These are phyloP conservation scores for Chalcosyrphus nemorum DNA, from an alignment of 2,888 invertebrate species.

Conservation along the genomic window DNA sequence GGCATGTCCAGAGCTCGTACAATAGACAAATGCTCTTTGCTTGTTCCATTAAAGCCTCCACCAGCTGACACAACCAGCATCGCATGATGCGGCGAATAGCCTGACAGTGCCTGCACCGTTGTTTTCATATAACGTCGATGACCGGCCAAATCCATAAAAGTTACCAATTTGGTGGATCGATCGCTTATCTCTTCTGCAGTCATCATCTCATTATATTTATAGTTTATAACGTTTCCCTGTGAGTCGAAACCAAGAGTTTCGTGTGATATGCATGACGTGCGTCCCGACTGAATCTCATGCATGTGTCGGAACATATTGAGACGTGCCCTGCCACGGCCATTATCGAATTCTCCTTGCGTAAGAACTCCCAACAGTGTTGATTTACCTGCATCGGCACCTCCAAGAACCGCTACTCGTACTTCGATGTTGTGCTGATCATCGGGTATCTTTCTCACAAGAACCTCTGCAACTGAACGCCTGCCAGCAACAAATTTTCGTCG, in stretches of 20 bases:
- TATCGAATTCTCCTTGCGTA: constrained; percentile 97
- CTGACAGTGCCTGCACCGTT: constrained; percentile 96
- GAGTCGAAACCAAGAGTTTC: constrained; percentile 98
- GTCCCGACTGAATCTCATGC: constrained; percentile 96
- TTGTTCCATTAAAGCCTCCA: constrained; percentile 91
- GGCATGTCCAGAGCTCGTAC: constrained; percentile 92
- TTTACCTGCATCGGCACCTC: constrained; percentile 98
- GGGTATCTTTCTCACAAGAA: constrained; percentile 93
- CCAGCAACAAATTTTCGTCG: constrained; percentile 85
- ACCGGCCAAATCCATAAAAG: constrained; percentile 97
- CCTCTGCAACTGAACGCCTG: constrained; percentile 90
- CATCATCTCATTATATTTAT: constrained; percentile 93
- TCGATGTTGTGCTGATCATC: constrained; percentile 95
- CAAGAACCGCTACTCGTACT: constrained; percentile 95
- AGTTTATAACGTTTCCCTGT: constrained; percentile 92
- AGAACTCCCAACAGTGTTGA: constrained; percentile 97
- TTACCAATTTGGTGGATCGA: constrained; percentile 94
- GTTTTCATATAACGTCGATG: constrained; percentile 97
- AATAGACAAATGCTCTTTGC: constrained; percentile 95
- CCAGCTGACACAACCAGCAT: constrained; percentile 93
- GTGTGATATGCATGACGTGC: constrained; percentile 97
- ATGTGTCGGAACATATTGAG: constrained; percentile 97
- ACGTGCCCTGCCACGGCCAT: constrained; percentile 96
- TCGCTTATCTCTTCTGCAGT: constrained; percentile 97
- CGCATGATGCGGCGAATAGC: constrained; percentile 95